Evolutionary conservation across 2,888 invertebrate genomes (phyloP).

Genomic region (Heteromurus nitidus): DNA sequence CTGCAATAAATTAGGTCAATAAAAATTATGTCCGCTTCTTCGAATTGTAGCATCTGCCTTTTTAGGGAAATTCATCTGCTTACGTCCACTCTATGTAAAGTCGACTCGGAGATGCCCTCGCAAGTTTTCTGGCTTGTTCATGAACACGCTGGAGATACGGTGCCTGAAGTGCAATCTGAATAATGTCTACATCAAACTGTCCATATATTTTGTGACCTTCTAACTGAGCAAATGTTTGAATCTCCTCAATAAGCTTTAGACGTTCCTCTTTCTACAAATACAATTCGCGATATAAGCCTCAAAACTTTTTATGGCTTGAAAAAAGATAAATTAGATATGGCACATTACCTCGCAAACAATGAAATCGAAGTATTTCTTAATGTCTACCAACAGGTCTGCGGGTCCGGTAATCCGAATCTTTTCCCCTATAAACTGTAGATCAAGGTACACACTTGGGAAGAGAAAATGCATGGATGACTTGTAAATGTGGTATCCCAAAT

Average conservation of each 20-base stretch:
- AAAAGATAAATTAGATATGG: background rate
- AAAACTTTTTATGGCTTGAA: too few relatives aligned
- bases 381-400: constrained; percentile 83
- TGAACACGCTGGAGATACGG: constrained; percentile 80
- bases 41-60: background rate
- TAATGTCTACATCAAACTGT: constrained; percentile 81
- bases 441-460: constrained; percentile 81
- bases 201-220: constrained; percentile 81
- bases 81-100: constrained; percentile 82
- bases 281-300: background rate
- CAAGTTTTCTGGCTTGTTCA: constrained; percentile 78
- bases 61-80: too few relatives aligned
- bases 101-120: constrained; percentile 77
- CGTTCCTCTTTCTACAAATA: constrained; percentile 76
- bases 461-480: constrained; percentile 77
- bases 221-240: constrained; percentile 80
- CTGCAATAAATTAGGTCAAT: constrained; percentile 20
- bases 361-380: constrained; percentile 80
- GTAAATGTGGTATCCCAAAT: constrained; percentile 83
- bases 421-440: constrained; percentile 83
- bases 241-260: constrained; percentile 77
- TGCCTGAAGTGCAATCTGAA: constrained; percentile 83
- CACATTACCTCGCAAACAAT: constrained; percentile 78
- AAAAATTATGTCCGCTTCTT: background rate
- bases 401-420: constrained; percentile 83